Evolutionary conservation across 2,888 invertebrate species (phyloP).

Genomic region (Schizotus pectinicornis): DNA sequence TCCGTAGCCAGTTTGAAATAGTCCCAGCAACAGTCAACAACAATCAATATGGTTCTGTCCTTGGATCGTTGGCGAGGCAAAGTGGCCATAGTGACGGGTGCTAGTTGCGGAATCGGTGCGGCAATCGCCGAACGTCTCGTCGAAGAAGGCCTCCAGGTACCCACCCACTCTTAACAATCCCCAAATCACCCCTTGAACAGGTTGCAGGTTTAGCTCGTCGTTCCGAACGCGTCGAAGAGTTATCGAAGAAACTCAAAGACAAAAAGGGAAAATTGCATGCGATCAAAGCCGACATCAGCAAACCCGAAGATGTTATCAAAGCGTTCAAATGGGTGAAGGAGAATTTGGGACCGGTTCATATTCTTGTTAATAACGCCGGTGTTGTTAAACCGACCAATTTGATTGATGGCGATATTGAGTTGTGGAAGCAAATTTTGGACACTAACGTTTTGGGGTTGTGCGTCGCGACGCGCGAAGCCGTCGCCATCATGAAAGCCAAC

Average conservation of each 20-base stretch:
- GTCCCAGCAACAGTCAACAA: no score
- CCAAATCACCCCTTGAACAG: neutral
- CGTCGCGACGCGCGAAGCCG: conserved; percentile 21
- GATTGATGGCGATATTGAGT: conserved; percentile 30
- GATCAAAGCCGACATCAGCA: conserved; percentile 3
- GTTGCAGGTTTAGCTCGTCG: conserved; percentile 12
- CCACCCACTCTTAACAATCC: neutral
- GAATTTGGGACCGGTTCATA: conserved; percentile 1
- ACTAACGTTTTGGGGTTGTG: conserved; percentile 15
- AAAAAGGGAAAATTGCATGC: conserved; percentile 11
- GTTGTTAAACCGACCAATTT: conserved; percentile 15
- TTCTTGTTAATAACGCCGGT: conserved; percentile 11
- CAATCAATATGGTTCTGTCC: neutral
- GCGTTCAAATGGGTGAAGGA: conserved; percentile 5
- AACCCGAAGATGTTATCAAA: conserved; percentile 4
- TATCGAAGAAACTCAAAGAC: neutral
- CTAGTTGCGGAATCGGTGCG: conserved; percentile 3
- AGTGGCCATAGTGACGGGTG: conserved; percentile 6
- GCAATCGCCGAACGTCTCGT: neutral
- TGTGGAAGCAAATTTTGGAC: conserved; percentile 32
- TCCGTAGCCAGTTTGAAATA: no score
- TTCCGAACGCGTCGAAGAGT: conserved; percentile 2
- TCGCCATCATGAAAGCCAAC: conserved; percentile 18
- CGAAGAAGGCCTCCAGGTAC: neutral
- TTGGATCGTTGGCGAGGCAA: neutral